Conservation (phyloP, 2,797 vertebrate species). For the Psittacula echo region DNA sequence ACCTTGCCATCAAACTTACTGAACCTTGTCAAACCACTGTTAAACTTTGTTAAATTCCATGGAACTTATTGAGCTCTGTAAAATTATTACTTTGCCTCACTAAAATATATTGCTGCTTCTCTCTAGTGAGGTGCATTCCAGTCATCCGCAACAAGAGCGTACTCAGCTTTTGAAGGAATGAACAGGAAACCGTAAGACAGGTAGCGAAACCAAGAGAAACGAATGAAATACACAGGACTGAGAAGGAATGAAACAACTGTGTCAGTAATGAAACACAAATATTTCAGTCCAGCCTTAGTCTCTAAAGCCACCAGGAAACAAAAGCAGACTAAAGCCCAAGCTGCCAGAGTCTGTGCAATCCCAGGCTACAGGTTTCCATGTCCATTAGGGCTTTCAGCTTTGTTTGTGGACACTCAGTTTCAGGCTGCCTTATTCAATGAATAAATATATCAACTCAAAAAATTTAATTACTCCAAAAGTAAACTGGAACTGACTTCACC, state of each 20-base stretch:
- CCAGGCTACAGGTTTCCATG: neutral
- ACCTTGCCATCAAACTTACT: neutral
- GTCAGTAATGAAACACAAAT: neutral
- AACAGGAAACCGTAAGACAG: neutral
- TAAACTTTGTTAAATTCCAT: neutral
- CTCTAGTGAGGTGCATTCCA: neutral
- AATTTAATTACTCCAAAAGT: neutral
- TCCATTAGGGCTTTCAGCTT: neutral
- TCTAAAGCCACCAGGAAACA: neutral
- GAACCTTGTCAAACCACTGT: neutral
- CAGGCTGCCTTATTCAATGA: neutral
- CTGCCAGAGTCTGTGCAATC: neutral
- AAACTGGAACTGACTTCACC: neutral
- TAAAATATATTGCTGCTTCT: neutral
- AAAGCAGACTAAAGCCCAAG: neutral
- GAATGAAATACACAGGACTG: neutral
- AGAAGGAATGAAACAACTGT: neutral
- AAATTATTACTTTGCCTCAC: neutral
- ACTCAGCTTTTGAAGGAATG: neutral
- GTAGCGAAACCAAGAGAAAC: neutral
- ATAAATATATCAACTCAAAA: neutral
- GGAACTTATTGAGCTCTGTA: neutral
- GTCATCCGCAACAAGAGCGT: neutral
- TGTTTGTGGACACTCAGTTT: neutral
- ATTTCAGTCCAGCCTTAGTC: neutral